Evolutionary conservation across 2,113 vertebrate genomes (phyloP), one percentile per base, ranked within the genome.

Genomic region (Xiphias gladius): DNA sequence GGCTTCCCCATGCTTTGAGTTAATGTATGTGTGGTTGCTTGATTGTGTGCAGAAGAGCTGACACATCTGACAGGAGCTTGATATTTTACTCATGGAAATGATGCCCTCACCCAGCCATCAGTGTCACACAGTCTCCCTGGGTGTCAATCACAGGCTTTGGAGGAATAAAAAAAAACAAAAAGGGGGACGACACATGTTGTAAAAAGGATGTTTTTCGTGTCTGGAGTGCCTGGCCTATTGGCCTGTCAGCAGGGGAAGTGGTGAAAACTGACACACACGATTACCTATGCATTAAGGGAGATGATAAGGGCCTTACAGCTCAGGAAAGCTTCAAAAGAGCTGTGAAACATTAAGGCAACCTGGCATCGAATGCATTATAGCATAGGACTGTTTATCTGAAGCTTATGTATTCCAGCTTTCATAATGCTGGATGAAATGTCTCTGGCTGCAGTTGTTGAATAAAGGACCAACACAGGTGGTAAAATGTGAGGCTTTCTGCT

Each of bases 11-110:
- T 82, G 82, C 79, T 65, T 69, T 88, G 79, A 71, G 71, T 75
- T 54, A 70, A 26, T 80, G 76, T 58, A 62, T 72, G 69, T 67
- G 65, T 28, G 57, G 73, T 83, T 80, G 67, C 79, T 67, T 80
- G 68, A 32, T 52, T 68, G 82, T 80, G 88, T 82, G 84, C 46
- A 72, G 32, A 19, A 39, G 64, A 72, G 74, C 5, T 88, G 91
- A 89, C 89, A 93, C 84, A 57, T 86, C 74, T 94, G 91, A 94
- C 86, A 89, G 84, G 48, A 71, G 81, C 88, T 91, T 90, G 93
- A 90, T 90, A 87, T 91, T 93, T 93, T 94, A 92, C 92, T 92
- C 90, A 90, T 88, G 92, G 89, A 93, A 93, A 94, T 92, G 82
- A 92, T 79, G 79, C 90, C 88, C 88, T 84, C 88, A 88, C 78